These are phyloP conservation scores for Pyrrhosoma nymphula DNA, from an alignment of 2,888 invertebrate species.

Conservation along the genomic window DNA sequence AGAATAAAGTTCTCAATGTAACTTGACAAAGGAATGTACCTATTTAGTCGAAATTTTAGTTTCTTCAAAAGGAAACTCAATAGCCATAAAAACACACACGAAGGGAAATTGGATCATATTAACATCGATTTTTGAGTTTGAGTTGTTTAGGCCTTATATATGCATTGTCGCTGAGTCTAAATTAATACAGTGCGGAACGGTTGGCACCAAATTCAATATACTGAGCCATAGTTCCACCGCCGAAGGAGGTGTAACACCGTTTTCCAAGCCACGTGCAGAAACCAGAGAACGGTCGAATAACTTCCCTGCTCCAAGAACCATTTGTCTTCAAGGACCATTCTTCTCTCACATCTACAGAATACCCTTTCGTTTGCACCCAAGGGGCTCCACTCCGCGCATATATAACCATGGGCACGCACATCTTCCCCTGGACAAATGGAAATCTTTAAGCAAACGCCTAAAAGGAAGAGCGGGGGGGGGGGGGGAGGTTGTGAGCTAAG, in stretches of 20 bases:
- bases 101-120: too few relatives aligned
- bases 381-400: neutral
- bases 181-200: too few relatives aligned
- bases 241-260: neutral
- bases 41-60: too few relatives aligned
- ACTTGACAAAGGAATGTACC: too few relatives aligned
- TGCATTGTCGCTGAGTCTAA: too few relatives aligned
- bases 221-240: neutral
- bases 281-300: neutral
- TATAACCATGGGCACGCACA: neutral
- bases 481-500: neutral
- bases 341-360: neutral
- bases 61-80: too few relatives aligned
- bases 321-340: neutral
- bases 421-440: neutral
- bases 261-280: neutral
- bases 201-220: neutral
- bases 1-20: too few relatives aligned
- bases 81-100: too few relatives aligned
- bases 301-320: neutral
- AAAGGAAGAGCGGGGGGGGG: neutral
- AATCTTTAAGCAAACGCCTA: slow-evolving; percentile 16
- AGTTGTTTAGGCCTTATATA: too few relatives aligned
- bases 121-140: too few relatives aligned
- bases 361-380: neutral